Evolutionary conservation across 2,888 invertebrate genomes (phyloP).

Genomic region (Drosophila multiciliata): DNA sequence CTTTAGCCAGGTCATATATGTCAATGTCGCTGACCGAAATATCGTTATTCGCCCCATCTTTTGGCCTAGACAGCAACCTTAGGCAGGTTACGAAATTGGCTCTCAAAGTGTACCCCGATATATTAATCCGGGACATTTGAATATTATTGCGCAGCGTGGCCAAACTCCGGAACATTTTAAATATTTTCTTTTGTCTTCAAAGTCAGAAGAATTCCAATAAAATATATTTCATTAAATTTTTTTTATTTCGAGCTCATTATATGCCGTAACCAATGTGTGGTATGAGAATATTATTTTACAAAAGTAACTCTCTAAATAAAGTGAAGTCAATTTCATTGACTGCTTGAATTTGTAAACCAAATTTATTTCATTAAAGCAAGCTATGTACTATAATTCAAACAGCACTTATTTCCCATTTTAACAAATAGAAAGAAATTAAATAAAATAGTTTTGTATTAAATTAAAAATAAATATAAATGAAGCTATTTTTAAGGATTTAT

Average conservation of each 20-base stretch:
- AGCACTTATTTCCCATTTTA: neutral
- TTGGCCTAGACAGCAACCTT: neutral
- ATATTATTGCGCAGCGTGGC: constrained; percentile 45
- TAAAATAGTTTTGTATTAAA: neutral
- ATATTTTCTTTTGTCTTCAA: neutral
- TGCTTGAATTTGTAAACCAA: constrained; percentile 16
- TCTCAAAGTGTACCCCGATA: constrained; percentile 18
- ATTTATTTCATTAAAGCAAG: neutral
- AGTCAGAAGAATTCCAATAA: neutral
- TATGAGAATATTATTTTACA: neutral
- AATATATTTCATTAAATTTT: constrained; percentile 23
- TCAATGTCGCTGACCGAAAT: constrained; percentile 55
- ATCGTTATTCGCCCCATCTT: neutral
- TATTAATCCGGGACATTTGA: constrained; percentile 17
- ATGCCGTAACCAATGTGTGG: constrained; percentile 34
- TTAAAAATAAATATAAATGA: neutral
- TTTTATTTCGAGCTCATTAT: constrained; percentile 27
- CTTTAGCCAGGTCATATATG: constrained; percentile 52
- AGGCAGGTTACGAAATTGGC: constrained; percentile 20
- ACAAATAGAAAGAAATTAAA: neutral
- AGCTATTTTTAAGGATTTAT: neutral
- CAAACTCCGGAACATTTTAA: constrained; percentile 57
- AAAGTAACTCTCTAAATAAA: neutral
- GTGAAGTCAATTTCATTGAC: constrained; percentile 23
- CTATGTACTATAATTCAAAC: neutral